phyloP scores from a whole-genome alignment of 2,113 vertebrate species.

The Ibidorhyncha struthersii region DNA sequence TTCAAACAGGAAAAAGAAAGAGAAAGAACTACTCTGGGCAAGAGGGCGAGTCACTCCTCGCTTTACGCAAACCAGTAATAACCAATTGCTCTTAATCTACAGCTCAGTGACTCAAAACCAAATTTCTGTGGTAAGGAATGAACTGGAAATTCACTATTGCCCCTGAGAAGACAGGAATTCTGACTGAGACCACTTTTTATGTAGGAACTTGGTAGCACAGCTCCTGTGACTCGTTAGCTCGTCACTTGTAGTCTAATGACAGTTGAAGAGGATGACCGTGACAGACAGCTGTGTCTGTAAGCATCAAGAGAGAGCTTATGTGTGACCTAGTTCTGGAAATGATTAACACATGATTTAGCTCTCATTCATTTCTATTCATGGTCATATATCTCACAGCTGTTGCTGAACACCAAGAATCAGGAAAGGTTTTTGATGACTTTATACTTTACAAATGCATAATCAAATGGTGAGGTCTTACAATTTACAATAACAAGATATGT shows the following conservation, averaged over 20 bases:
- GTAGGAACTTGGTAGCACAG: not conserved
- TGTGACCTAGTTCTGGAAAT: slow-evolving; percentile 63
- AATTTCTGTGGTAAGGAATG: not conserved
- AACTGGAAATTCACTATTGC: not conserved
- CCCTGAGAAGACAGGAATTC: not conserved
- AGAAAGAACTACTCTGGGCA: not conserved
- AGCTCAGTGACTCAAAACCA: not conserved
- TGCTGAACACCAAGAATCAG: slow-evolving; percentile 4
- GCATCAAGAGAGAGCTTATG: slow-evolving; percentile 37
- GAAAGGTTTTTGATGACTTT: slow-evolving; percentile 21
- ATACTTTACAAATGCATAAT: not conserved
- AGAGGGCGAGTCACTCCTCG: not conserved
- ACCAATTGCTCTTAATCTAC: not conserved
- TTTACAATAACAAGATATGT: not conserved
- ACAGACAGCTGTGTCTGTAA: slow-evolving; percentile 44
- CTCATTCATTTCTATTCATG: slow-evolving; percentile 50
- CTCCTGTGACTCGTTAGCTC: slow-evolving; percentile 23
- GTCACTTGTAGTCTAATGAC: not conserved
- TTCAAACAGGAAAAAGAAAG: not conserved
- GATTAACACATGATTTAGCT: slow-evolving; percentile 63
- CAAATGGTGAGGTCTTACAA: not conserved
- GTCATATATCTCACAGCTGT: slow-evolving; percentile 31
- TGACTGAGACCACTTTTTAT: not conserved
- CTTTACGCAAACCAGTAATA: not conserved
- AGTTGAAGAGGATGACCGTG: slow-evolving; percentile 18